phyloP scores from a whole-genome alignment of 2,113 vertebrate genomes.

The Alouatta palliata region DNA sequence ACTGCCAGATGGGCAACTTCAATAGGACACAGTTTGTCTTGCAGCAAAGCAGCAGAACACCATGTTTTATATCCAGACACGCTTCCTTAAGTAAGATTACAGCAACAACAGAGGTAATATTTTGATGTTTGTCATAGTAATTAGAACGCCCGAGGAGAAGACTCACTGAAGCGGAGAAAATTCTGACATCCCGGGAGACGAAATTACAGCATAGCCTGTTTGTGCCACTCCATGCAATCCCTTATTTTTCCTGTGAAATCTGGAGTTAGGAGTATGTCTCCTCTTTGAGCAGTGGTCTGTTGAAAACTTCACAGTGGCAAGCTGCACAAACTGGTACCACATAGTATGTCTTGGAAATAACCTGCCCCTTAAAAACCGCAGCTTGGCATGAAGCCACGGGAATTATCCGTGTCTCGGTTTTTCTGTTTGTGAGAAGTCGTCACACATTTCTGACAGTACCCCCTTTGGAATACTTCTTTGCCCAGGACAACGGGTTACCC shows the following conservation, averaged over 20 bases:
- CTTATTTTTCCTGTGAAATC: background rate
- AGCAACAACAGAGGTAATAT: background rate
- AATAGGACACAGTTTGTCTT: accelerated
- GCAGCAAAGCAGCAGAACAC: background rate
- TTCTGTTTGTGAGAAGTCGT: accelerated
- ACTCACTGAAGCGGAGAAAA: background rate
- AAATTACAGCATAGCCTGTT: background rate
- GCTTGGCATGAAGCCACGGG: too few species aligned
- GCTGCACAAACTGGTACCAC: background rate
- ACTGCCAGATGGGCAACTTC: accelerated
- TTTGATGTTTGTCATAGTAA: slow-evolving; percentile 22
- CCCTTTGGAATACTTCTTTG: accelerated
- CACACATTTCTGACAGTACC: too few species aligned
- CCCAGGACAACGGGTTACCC: too few species aligned
- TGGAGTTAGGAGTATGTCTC: background rate
- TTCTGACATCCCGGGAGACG: background rate
- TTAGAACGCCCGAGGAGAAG: background rate
- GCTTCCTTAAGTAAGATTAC: background rate
- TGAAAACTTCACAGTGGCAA: background rate
- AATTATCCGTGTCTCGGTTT: accelerated
- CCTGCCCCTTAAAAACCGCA: background rate
- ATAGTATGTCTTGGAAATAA: background rate
- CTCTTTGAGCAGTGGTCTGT: background rate
- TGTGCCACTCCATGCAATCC: accelerated
- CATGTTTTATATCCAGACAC: background rate